A percentile compares a stretch with the other conserved stretches of the same genome.
Conservation (phyloP, 2,888 invertebrate genomes). For the Pachycephus smyrnensis region DNA sequence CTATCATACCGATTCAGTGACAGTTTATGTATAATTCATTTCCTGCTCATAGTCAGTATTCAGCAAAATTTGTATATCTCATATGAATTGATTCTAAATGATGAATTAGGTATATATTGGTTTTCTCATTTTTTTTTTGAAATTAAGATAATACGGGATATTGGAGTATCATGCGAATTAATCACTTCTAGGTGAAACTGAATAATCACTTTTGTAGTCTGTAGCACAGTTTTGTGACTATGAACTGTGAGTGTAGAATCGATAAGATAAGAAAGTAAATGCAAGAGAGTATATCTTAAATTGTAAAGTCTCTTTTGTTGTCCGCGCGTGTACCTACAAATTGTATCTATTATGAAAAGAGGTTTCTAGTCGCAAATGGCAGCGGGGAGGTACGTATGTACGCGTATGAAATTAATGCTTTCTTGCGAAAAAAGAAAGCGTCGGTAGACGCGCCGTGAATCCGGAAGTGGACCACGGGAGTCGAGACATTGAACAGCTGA, state of each 20-base stretch:
- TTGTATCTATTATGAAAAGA: slow-evolving; percentile 3
- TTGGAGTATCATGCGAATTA: no score
- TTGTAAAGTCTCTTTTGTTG: background rate
- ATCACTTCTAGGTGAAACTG: background rate
- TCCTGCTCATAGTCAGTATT: background rate
- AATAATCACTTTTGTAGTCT: background rate
- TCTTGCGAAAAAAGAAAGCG: slow-evolving; percentile 33
- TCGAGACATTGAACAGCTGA: slow-evolving; percentile 32
- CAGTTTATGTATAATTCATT: background rate
- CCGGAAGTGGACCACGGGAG: slow-evolving; percentile 27
- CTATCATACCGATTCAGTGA: background rate
- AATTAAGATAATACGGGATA: background rate
- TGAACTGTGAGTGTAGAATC: background rate
- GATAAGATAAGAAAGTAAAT: background rate
- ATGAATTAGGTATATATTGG: background rate
- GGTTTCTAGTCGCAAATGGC: slow-evolving; percentile 6
- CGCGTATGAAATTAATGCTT: slow-evolving; percentile 16
- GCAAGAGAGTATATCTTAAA: background rate
- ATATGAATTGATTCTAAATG: background rate
- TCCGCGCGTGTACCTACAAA: background rate
- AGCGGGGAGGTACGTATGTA: background rate
- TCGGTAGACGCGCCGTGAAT: slow-evolving; percentile 12
- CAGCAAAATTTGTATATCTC: background rate
- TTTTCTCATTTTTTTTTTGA: no score
- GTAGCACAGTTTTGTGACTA: background rate